phyloP scores from a whole-genome alignment of 2,113 vertebrate genomes.

The Lophius piscatorius region DNA sequence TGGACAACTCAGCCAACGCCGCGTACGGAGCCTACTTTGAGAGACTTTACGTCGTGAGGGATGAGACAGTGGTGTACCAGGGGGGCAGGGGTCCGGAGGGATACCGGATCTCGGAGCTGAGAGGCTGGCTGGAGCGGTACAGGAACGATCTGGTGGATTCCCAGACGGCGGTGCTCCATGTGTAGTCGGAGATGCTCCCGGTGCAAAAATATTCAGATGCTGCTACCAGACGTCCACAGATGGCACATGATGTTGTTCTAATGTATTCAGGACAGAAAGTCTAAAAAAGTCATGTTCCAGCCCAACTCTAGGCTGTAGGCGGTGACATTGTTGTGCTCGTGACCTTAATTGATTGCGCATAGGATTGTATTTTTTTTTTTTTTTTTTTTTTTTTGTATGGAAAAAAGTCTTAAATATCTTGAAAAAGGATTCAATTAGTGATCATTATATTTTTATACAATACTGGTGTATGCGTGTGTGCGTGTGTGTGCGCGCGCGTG shows the following conservation, averaged over 20 bases:
- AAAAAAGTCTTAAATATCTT: conserved; percentile 46
- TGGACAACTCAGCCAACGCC: conserved; percentile 96
- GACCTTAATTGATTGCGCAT: conserved; percentile 42
- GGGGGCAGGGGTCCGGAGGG: conserved; percentile 95
- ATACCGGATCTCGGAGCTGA: conserved; percentile 94
- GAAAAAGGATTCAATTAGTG: conserved; percentile 52
- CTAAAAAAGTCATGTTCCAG: conserved; percentile 36
- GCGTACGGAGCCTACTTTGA: conserved; percentile 99
- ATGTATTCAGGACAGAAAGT: conserved; percentile 38
- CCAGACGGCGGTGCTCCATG: conserved; percentile 82
- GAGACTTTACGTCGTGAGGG: conserved; percentile 93
- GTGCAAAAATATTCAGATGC: conserved; percentile 60
- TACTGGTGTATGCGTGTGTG: not conserved
- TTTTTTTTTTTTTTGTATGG: conserved; percentile 46
- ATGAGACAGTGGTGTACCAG: conserved; percentile 91
- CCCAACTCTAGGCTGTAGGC: conserved; percentile 28
- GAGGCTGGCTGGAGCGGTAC: conserved; percentile 92
- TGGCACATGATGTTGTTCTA: conserved; percentile 40
- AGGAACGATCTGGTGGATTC: conserved; percentile 77
- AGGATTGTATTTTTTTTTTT: conserved; percentile 9
- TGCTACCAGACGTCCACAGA: conserved; percentile 65
- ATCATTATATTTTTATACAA: conserved; percentile 78
- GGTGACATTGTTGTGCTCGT: conserved; percentile 59
- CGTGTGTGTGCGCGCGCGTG: conserved; percentile 15
- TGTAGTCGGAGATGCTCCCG: conserved; percentile 73